Conservation (phyloP, 2,113 vertebrate species). For the Hyperopisus bebe region DNA sequence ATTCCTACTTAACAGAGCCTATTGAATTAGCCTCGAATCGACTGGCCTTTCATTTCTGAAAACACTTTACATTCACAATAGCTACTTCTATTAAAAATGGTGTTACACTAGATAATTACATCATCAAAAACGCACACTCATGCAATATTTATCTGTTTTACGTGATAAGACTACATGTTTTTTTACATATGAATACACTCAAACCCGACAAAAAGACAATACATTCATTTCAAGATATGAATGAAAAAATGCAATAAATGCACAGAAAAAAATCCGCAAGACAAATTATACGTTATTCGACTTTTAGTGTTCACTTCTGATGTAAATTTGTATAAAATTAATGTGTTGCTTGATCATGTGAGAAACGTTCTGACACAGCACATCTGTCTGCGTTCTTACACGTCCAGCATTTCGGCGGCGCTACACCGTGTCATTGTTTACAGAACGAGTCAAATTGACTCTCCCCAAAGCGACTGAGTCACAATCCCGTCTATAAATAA, state of each 20-base stretch:
- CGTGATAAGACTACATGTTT: background rate
- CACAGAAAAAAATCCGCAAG: background rate
- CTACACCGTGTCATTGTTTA: background rate
- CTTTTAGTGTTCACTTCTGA: background rate
- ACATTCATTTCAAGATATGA: background rate
- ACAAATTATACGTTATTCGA: background rate
- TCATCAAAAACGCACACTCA: background rate
- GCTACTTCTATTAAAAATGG: background rate
- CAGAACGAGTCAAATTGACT: background rate
- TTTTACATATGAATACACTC: background rate
- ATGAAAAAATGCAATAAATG: background rate
- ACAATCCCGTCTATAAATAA: conserved; percentile 4
- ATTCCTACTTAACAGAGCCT: background rate
- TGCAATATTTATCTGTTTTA: background rate
- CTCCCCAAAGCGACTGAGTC: background rate
- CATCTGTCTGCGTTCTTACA: background rate
- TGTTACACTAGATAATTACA: background rate
- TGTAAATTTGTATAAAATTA: background rate
- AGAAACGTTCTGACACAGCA: background rate
- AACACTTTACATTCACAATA: background rate
- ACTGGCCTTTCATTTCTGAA: background rate
- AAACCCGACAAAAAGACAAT: background rate
- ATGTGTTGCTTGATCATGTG: background rate
- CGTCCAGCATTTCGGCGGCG: background rate
- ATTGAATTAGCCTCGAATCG: background rate